A percentile compares a stretch with the other conserved stretches of the same genome.
Evolutionary conservation across 2,797 vertebrate species (phyloP).

Genomic region (Clamator glandarius): DNA sequence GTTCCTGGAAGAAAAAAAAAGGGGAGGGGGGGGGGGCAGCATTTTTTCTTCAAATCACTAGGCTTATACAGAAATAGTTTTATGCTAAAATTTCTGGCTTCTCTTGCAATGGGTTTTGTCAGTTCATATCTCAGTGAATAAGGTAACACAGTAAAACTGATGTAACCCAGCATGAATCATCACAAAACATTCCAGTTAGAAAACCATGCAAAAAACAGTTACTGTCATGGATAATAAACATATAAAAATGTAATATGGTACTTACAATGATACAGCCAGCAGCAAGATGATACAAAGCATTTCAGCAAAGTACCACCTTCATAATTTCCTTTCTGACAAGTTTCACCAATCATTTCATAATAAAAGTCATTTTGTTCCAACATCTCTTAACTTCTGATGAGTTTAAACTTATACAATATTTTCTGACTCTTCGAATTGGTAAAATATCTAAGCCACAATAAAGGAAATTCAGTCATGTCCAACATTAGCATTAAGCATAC

Average conservation of each 20-base stretch:
- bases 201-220: background rate
- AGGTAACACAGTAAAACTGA: too few species aligned
- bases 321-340: background rate
- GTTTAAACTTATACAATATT: background rate
- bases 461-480: background rate
- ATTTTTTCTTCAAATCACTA: background rate
- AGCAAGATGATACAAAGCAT: background rate
- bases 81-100: background rate
- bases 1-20: background rate
- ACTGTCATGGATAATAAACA: constrained; percentile 10
- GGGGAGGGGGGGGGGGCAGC: too few species aligned
- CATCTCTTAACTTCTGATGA: background rate
- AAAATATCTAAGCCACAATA: background rate
- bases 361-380: background rate
- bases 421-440: background rate
- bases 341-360: background rate
- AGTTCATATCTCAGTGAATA: background rate
- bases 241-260: background rate
- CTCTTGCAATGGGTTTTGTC: background rate
- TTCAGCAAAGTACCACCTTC: constrained; percentile 7
- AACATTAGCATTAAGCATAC: background rate
- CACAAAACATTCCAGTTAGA: constrained; percentile 15
- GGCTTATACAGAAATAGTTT: background rate
- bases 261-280: background rate
- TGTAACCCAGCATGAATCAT: background rate